Base-by-base conservation (phyloP, 2,888 invertebrate genomes). In the Stenodera caucasica region DNA sequence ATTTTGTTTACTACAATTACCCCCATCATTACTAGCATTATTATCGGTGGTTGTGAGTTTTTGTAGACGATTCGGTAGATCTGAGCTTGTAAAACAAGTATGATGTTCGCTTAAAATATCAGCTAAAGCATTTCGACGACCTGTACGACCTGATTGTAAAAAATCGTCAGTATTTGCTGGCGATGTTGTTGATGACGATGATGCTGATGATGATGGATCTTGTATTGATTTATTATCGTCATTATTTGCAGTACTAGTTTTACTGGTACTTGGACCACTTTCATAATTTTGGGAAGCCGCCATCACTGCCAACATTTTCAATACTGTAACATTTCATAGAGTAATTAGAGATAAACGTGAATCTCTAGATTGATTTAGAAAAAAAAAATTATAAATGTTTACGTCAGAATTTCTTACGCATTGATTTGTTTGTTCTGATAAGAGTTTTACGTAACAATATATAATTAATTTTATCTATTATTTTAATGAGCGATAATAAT, bases 121-220 rank as follows among this genome's bases (percentile, higher is more conserved):
- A 1, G 93, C 90, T 83, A 96, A 83, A 52, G 95, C 95, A 82
- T 96, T 96, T 68, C 95, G 82, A 57, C 95, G 84, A 15, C 95
- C 95, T 32, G 94, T 93, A 66, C 95, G 85, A 3, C 94, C 94
- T 1, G 92, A 90, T 71, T 90, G 89, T 63, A 92, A 84, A 80
- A 95, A 95, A 78, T 94, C 92, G 61, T 80, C 72, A 49, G 69
- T 55, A 9, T 65, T 60, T 53, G 70, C 69, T 50, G 68, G n/a
- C n/a, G n/a, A n/a, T n/a, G n/a, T n/a, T n/a, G n/a, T n/a, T n/a
- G n/a, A n/a, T n/a, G n/a, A n/a, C n/a, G n/a, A n/a, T n/a, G n/a
- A n/a, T n/a, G n/a, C 72, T 65, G 65, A 68, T 23, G 67, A 64
- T 56, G 67, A 71, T 14, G 60, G 62, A 49, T 65, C 67, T 18